phyloP scores from a whole-genome alignment of 2,113 vertebrate species.

The Pomatorhinus ruficollis region DNA sequence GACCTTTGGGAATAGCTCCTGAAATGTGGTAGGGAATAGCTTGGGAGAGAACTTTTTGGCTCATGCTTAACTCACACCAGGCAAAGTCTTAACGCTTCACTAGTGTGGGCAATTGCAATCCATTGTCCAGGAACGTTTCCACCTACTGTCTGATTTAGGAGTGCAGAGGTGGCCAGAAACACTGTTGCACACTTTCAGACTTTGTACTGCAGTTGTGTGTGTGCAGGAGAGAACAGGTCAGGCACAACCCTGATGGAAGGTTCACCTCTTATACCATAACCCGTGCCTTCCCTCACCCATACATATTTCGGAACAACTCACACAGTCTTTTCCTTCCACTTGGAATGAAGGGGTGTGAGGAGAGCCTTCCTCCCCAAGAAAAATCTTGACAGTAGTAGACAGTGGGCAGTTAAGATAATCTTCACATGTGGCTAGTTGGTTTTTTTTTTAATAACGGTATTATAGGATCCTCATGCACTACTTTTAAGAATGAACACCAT shows the following conservation, averaged over 20 bases:
- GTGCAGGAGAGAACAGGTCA: neutral
- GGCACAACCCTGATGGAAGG: neutral
- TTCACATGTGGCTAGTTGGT: neutral
- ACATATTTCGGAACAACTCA: neutral
- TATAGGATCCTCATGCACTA: neutral
- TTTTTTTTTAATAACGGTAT: neutral
- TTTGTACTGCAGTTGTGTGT: neutral
- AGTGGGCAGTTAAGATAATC: neutral
- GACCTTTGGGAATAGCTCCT: neutral
- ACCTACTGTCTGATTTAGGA: neutral
- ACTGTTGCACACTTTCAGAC: neutral
- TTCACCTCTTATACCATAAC: neutral
- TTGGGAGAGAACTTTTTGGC: neutral
- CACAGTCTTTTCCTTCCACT: neutral
- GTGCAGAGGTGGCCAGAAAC: neutral
- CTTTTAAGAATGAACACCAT: neutral
- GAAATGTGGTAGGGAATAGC: neutral
- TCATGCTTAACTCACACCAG: neutral
- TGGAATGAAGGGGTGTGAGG: neutral
- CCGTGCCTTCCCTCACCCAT: accelerated
- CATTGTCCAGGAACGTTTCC: slow-evolving; percentile 14
- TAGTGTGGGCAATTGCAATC: neutral
- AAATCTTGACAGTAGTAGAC: neutral
- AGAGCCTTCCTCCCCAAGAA: neutral
- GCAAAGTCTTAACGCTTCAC: neutral